Conservation (phyloP, 1,140 invertebrate genomes). For the Drosophila arizonae region DNA sequence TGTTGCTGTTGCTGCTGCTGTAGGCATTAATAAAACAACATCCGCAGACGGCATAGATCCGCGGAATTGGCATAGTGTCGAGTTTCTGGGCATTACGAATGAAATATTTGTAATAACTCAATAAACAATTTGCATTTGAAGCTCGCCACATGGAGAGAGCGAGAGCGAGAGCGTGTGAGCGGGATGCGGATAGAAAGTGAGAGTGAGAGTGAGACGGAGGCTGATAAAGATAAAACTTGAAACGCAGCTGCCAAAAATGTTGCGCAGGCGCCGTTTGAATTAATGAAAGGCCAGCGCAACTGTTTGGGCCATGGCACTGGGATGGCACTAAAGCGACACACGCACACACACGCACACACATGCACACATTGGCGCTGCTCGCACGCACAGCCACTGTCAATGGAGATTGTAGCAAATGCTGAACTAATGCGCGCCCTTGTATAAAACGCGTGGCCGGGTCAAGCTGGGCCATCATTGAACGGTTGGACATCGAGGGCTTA, state of each 20-base stretch:
- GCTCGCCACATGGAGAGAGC: conserved; percentile 9
- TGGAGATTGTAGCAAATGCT: conserved; percentile 12
- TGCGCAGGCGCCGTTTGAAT: conserved; percentile 47
- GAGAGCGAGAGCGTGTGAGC: neutral
- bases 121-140: conserved; percentile 57
- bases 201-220: conserved; percentile 5
- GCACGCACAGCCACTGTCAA: neutral
- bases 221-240: conserved; percentile 28
- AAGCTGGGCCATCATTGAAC: conserved; percentile 73
- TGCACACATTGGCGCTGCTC: neutral
- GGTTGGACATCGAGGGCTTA: conserved; percentile 79
- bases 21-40: conserved; percentile 34
- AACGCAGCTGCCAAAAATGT: conserved; percentile 29
- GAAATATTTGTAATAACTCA: conserved; percentile 50
- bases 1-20: neutral
- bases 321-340: conserved; percentile 29
- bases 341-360: conserved; percentile 10
- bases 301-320: conserved; percentile 35
- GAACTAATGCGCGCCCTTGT: conserved; percentile 45
- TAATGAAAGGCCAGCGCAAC: conserved; percentile 49
- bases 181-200: neutral
- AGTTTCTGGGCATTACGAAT: conserved; percentile 36
- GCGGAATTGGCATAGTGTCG: conserved; percentile 33
- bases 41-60: conserved; percentile 32
- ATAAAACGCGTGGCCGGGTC: conserved; percentile 75